A percentile compares a stretch with the other conserved stretches of the same genome.
Conservation (phyloP, 2,113 vertebrate species). For the Bambusicola thoracicus region DNA sequence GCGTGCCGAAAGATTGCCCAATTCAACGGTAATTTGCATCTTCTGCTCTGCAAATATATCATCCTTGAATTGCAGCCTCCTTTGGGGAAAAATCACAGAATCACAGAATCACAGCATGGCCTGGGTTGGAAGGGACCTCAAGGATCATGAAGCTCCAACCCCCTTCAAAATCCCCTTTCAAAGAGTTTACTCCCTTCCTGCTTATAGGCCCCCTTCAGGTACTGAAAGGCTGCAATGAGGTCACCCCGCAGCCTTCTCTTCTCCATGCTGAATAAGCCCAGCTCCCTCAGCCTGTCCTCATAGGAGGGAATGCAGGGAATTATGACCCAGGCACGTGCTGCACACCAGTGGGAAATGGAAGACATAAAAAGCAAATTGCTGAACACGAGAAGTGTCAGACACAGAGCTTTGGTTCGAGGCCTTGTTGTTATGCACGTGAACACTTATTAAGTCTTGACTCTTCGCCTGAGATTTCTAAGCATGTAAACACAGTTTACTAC, state of each 20-base stretch:
- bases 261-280: no score
- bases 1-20: rapidly evolving
- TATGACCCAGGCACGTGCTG: background rate
- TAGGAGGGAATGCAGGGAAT: rapidly evolving
- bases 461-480: background rate
- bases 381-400: rapidly evolving
- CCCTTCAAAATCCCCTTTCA: no score
- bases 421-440: background rate
- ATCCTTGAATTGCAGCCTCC: background rate
- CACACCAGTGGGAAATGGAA: background rate
- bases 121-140: no score
- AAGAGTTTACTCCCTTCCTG: no score
- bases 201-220: no score
- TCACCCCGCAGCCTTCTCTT: no score
- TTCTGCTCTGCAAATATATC: background rate
- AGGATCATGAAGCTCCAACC: no score
- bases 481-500: background rate
- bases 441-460: background rate
- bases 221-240: no score
- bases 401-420: background rate
- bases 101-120: no score
- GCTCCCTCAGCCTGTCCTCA: no score
- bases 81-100: background rate
- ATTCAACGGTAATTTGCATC: background rate
- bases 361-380: background rate